Conservation (phyloP, 2,797 vertebrate genomes). For the Lacerta agilis region DNA sequence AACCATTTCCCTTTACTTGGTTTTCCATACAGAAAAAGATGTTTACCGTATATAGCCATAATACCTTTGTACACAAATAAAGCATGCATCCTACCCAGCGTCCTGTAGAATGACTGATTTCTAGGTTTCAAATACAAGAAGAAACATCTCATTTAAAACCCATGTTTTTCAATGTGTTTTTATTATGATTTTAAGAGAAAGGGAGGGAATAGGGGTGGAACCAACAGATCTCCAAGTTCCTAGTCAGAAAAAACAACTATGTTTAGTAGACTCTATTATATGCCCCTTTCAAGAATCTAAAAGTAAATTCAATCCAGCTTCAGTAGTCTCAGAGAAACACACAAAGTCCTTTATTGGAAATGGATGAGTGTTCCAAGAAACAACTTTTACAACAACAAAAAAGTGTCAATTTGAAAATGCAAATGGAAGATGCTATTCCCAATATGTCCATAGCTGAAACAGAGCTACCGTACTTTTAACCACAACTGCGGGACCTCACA, state of each 20-base stretch:
- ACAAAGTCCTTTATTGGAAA: background rate
- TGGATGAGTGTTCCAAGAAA: background rate
- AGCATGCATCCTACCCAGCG: background rate
- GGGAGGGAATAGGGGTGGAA: background rate
- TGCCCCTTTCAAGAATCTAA: background rate
- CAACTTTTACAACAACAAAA: background rate
- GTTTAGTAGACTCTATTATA: background rate
- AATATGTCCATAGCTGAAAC: background rate
- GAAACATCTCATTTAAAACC: background rate
- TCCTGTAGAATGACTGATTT: constrained; percentile 8
- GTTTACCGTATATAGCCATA: background rate
- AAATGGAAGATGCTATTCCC: constrained; percentile 6
- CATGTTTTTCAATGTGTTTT: background rate
- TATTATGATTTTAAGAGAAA: background rate
- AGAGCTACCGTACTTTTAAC: constrained; percentile 33
- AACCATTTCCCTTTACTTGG: constrained; percentile 21
- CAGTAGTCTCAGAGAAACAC: background rate
- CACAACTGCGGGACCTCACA: background rate
- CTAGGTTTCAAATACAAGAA: constrained; percentile 27
- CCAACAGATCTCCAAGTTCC: background rate
- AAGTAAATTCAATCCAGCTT: background rate
- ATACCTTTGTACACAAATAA: fast-evolving
- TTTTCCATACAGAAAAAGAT: background rate
- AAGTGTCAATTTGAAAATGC: background rate
- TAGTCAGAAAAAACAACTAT: no score